A percentile compares a stretch with the other conserved stretches of the same genome.
These are phyloP conservation scores for Amiota communis DNA, from an alignment of 2,888 invertebrate genomes.

Conservation along the genomic window DNA sequence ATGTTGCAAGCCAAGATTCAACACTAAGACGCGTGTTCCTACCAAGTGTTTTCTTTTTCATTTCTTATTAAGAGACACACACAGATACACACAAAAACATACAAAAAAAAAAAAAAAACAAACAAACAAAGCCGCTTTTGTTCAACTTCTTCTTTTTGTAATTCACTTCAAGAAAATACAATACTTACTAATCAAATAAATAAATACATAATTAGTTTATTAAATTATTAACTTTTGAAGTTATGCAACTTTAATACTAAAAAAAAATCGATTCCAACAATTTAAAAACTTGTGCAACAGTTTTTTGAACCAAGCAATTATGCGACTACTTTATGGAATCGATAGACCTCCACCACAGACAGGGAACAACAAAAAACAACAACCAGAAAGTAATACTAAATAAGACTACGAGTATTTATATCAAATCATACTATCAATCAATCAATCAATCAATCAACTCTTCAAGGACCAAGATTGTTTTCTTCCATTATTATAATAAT, in stretches of 20 bases:
- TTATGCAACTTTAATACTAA: constrained; percentile 13
- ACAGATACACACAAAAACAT: not conserved
- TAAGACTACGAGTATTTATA: constrained; percentile 5
- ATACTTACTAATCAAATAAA: not conserved
- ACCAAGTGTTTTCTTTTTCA: not conserved
- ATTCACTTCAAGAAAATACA: not conserved
- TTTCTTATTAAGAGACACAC: not conserved
- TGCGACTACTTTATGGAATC: constrained; percentile 23
- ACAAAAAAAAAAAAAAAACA: not conserved
- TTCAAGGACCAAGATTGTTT: constrained; percentile 61
- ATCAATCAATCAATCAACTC: constrained; percentile 47
- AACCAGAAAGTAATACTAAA: too few relatives aligned
- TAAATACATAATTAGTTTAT: constrained; percentile 1
- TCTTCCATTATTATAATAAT: constrained; percentile 1
- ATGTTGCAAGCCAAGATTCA: not conserved
- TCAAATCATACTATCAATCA: constrained; percentile 38
- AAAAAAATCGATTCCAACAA: constrained; percentile 26
- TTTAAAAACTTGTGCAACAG: constrained; percentile 34
- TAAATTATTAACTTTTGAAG: constrained; percentile 5
- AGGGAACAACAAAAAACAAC: too few relatives aligned
- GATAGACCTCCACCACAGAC: not conserved
- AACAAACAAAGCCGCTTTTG: constrained; percentile 25
- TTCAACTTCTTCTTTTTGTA: constrained; percentile 10
- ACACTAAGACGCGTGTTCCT: too few relatives aligned
- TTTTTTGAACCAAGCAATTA: constrained; percentile 23